Conservation (phyloP, 2,888 invertebrate species). For the Ennomos fuscantarius region DNA sequence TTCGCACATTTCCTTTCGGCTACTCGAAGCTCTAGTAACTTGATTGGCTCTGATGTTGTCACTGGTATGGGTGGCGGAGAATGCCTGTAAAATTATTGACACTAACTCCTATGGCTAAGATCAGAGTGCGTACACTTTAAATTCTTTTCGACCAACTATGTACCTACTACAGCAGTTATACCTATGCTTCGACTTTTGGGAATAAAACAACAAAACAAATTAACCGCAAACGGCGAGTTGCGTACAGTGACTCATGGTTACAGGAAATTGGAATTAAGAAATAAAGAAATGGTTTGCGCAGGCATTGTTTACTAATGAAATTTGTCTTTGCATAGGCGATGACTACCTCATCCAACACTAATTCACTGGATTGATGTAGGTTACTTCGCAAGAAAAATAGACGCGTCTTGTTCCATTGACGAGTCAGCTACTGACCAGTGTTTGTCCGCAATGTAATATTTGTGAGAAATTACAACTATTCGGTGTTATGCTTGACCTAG, state of each 20-base stretch:
- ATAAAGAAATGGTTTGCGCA: conserved; percentile 22
- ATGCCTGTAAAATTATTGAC: conserved; percentile 56
- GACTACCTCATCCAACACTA: not conserved
- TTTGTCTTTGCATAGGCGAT: conserved; percentile 4
- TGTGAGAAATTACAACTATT: too few species aligned
- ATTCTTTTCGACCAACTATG: too few species aligned
- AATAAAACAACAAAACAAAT: conserved; percentile 13
- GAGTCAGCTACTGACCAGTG: too few species aligned
- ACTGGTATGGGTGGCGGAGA: conserved; percentile 80
- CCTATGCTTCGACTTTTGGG: conserved; percentile 4
- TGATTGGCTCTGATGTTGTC: conserved; percentile 86
- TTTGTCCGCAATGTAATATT: too few species aligned
- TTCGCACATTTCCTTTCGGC: conserved; percentile 93
- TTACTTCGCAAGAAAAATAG: too few species aligned
- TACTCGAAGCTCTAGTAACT: conserved; percentile 92
- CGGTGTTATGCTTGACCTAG: too few species aligned
- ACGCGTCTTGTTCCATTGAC: too few species aligned
- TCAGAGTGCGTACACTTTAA: not conserved
- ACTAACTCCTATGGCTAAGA: not conserved
- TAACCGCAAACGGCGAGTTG: conserved; percentile 16
- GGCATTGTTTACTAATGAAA: conserved; percentile 17
- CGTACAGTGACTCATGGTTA: conserved; percentile 16
- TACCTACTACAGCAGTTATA: too few species aligned
- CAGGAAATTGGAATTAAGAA: conserved; percentile 11
- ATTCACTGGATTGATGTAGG: too few species aligned